These are phyloP conservation scores for Oscheius sp. DNA, from an alignment of 2,888 invertebrate genomes.

Conservation along the genomic window DNA sequence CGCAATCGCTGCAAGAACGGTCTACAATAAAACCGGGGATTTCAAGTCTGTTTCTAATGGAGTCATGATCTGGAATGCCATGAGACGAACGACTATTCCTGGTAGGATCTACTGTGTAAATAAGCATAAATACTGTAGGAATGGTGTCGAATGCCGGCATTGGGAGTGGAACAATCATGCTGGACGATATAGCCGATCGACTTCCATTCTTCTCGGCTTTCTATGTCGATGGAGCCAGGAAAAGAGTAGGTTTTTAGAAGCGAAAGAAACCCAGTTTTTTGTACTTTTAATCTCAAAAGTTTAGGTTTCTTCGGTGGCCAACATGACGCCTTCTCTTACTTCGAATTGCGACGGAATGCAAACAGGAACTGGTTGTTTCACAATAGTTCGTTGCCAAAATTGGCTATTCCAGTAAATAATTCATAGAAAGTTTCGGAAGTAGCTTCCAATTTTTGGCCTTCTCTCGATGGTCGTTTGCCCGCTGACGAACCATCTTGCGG, in stretches of 20 bases:
- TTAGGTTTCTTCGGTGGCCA: constrained; percentile 34
- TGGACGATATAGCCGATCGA: constrained; percentile 48
- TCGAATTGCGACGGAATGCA: constrained; percentile 36
- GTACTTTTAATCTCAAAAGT: constrained; percentile 1
- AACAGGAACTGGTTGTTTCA: constrained; percentile 32
- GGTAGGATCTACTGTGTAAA: constrained; percentile 31
- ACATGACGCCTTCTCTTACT: constrained; percentile 35
- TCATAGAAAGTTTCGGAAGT: constrained; percentile 42
- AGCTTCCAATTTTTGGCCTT: constrained; percentile 47
- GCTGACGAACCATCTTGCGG: constrained; percentile 49
- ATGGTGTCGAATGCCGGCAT: constrained; percentile 61
- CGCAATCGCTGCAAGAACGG: constrained; percentile 52
- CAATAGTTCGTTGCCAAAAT: constrained; percentile 15
- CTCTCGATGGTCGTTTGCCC: constrained; percentile 43
- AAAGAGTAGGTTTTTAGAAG: background rate
- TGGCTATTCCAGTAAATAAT: background rate
- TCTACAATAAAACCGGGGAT: constrained; percentile 39
- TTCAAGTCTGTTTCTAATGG: constrained; percentile 46
- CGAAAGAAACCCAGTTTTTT: background rate
- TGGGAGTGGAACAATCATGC: constrained; percentile 37
- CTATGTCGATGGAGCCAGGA: constrained; percentile 37
- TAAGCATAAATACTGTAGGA: constrained; percentile 30
- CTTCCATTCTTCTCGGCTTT: constrained; percentile 45
- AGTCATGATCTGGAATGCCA: constrained; percentile 59
- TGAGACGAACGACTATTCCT: constrained; percentile 55